Conservation (phyloP, 2,888 invertebrate species). For the Ganaspis brasiliensis region DNA sequence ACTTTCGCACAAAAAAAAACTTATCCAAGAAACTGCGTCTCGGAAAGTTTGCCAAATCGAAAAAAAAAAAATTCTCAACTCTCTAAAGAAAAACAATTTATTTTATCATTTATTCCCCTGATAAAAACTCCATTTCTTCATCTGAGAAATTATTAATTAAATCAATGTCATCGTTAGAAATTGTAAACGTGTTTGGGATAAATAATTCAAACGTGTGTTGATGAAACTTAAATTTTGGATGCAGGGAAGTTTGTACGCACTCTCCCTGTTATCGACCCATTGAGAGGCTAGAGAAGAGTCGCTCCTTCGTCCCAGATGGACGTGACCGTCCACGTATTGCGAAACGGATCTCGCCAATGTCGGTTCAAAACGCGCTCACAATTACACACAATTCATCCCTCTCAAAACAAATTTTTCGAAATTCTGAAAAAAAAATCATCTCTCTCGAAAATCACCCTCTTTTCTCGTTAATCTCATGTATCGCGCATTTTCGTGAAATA, state of each 20-base stretch:
- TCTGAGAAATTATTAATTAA: background rate
- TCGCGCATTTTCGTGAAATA: background rate
- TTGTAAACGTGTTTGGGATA: background rate
- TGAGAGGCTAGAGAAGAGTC: constrained; percentile 53
- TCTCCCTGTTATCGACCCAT: constrained; percentile 77
- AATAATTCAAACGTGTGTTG: constrained; percentile 28
- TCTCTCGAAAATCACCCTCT: background rate
- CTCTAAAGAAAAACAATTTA: background rate
- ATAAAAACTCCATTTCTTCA: background rate
- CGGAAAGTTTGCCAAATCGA: background rate
- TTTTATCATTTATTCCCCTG: background rate
- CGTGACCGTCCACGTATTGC: constrained; percentile 56
- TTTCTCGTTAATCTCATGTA: background rate
- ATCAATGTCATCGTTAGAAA: background rate
- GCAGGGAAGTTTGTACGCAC: constrained; percentile 71
- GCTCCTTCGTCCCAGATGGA: constrained; percentile 66
- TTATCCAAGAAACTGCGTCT: background rate
- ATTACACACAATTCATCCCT: background rate
- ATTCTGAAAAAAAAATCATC: background rate
- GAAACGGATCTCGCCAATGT: constrained; percentile 49
- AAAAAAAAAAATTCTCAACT: background rate
- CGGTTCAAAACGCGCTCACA: constrained; percentile 27
- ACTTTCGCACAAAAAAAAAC: background rate
- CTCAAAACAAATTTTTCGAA: background rate
- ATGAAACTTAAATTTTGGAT: constrained; percentile 35